A percentile compares a stretch with the other conserved stretches of the same genome.
phyloP scores from a whole-genome alignment of 1,140 invertebrate genomes.

The Globodera rostochiensis region DNA sequence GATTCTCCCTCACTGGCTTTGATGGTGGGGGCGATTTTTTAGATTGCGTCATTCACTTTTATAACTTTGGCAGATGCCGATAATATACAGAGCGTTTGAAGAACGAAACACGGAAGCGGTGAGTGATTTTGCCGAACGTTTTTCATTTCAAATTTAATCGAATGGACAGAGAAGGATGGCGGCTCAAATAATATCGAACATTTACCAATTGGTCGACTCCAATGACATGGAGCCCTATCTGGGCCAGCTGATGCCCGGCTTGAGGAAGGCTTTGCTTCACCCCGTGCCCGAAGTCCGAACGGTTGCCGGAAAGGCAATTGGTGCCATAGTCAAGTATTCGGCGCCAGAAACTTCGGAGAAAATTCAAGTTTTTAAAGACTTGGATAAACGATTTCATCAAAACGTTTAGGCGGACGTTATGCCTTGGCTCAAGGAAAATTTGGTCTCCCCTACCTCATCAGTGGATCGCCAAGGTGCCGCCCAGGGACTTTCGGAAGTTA shows the following conservation, averaged over 20 bases:
- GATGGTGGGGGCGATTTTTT: constrained; percentile 80
- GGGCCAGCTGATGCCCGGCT: constrained; percentile 90
- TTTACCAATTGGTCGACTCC: constrained; percentile 98
- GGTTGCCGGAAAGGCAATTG: constrained; percentile 85
- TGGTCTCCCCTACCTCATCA: constrained; percentile 91
- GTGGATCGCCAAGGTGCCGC: constrained; percentile 95
- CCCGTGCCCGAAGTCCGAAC: constrained; percentile 86
- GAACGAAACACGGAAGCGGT: background rate
- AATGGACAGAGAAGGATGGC: constrained; percentile 96
- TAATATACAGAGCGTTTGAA: background rate
- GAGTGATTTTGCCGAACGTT: background rate
- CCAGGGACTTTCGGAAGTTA: constrained; percentile 82
- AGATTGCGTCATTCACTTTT: constrained; percentile 69
- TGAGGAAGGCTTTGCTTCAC: constrained; percentile 93
- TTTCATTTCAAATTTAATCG: background rate
- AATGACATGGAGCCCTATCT: constrained; percentile 96
- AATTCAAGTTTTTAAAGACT: constrained; percentile 22
- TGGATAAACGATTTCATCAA: background rate
- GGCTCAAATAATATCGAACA: constrained; percentile 95
- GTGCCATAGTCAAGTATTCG: constrained; percentile 95
- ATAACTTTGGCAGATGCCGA: background rate
- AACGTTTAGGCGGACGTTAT: constrained; percentile 80
- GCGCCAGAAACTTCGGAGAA: constrained; percentile 66
- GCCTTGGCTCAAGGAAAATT: constrained; percentile 96
- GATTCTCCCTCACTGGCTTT: constrained; percentile 95